A percentile compares a stretch with the other conserved stretches of the same genome.
These are phyloP conservation scores for Aspidapion aeneum DNA, from an alignment of 2,888 invertebrate genomes.

Conservation along the genomic window DNA sequence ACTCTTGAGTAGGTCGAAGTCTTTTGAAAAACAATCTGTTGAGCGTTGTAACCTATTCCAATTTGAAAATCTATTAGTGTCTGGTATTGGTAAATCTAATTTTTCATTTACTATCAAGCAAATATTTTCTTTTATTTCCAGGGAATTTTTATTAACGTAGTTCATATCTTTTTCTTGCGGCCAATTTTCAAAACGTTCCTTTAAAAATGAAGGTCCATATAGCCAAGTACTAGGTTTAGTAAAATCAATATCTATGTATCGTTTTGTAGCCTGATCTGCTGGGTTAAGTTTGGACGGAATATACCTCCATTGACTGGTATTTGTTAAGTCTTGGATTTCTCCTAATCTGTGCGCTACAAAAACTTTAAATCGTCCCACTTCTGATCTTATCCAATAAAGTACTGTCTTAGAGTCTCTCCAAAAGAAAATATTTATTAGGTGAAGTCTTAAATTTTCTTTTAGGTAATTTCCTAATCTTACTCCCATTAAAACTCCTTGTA, in stretches of 20 bases:
- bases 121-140: no score
- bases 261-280: no score
- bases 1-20: no score
- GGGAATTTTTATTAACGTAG: neutral
- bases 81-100: neutral
- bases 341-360: no score
- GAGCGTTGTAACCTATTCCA: neutral
- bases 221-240: no score
- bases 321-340: no score
- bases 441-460: neutral
- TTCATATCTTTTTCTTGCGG: neutral
- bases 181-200: no score
- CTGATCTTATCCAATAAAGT: neutral
- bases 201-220: no score
- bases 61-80: neutral
- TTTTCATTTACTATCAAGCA: neutral
- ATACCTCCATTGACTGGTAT: no score
- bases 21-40: neutral
- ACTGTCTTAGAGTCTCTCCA: neutral
- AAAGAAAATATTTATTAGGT: neutral
- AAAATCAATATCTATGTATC: no score
- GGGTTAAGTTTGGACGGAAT: no score
- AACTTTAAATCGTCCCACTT: neutral
- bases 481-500: neutral
- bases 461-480: neutral